Base-by-base conservation (phyloP, 2,797 vertebrate genomes). In the Eidolon dupreanum region DNA sequence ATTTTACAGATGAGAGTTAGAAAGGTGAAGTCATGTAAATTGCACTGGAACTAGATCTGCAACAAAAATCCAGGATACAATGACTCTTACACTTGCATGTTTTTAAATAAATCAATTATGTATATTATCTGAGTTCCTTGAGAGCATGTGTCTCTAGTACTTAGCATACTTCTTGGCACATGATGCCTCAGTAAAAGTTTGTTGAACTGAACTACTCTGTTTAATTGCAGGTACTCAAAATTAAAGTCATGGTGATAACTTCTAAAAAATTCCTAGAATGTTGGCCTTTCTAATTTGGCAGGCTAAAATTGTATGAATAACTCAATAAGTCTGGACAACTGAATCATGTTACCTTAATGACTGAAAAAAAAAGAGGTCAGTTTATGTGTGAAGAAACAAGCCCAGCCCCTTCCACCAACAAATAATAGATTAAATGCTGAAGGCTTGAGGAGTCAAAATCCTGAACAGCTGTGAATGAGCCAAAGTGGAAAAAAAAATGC, bases 391-490 rank as follows among this genome's bases (percentile, higher is more conserved):
- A 97, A 77, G 98, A 98, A 98, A 97, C 97, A 24, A 9, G 98
- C 53, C 86, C 96, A 91, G 98, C 98, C 46, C 98, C 97, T 92
- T 84, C 97, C 94, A 55, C 95, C 78, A 98, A 68, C 97, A 98
- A 98, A 96, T 98, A 98, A 2, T 61, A 98, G 87, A 36, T 98
- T 83, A 98, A 98, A 94, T 98, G 98, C 96, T 98, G 97, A 98
- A 95, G 2, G 8, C 92, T 0, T 95, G 75, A 8, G 57, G 89
- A 96, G 96, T 88, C 70, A 61, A 88, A 91, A 83, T 74, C 16
- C 59, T 59, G 6, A 61, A 93, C 55, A 79, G 65, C 3, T 73
- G 53, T 33, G 43, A 90, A 88, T 83, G 53, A 87, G 43, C 36
- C 75, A 86, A 91, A 31, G 51, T 63, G 43, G 43, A 87, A 79